Percentiles rank a stretch among this genome's conserved stretches.
Evolutionary conservation across 1,140 invertebrate genomes (phyloP).

Genomic region (Hydropsyche tenuis): DNA sequence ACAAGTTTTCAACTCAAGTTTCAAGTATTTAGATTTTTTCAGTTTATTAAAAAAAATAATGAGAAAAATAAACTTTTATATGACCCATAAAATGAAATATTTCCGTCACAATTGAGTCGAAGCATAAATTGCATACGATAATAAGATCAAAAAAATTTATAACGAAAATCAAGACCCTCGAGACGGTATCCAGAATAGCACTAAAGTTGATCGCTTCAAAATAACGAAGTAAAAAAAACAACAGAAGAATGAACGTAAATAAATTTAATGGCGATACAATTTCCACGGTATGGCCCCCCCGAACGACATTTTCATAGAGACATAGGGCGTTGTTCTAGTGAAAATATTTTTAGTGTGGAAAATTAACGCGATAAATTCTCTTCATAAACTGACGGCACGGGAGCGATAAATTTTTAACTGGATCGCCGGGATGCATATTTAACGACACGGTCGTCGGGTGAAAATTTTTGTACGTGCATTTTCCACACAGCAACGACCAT

Average conservation of each 20-base stretch:
- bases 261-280: conserved; percentile 32
- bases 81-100: background rate
- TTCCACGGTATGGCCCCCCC: conserved; percentile 13
- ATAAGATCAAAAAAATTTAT: too few species aligned
- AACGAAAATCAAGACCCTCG: too few species aligned
- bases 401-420: conserved; percentile 49
- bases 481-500: background rate
- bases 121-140: too few species aligned
- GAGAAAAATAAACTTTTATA: too few species aligned
- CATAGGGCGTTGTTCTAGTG: conserved; percentile 24
- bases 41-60: too few species aligned
- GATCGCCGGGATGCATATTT: conserved; percentile 49
- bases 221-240: conserved; percentile 3
- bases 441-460: conserved; percentile 36
- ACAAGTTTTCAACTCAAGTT: too few species aligned
- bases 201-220: background rate
- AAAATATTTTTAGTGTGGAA: conserved; percentile 49
- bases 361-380: conserved; percentile 50
- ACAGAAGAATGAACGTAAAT: conserved; percentile 1
- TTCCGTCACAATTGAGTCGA: background rate
- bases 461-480: background rate
- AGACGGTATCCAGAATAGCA: background rate
- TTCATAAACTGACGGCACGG: conserved; percentile 49
- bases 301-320: conserved; percentile 39
- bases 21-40: too few species aligned